phyloP scores from a whole-genome alignment of 2,113 vertebrate species.

The Mormyrus iriodes region DNA sequence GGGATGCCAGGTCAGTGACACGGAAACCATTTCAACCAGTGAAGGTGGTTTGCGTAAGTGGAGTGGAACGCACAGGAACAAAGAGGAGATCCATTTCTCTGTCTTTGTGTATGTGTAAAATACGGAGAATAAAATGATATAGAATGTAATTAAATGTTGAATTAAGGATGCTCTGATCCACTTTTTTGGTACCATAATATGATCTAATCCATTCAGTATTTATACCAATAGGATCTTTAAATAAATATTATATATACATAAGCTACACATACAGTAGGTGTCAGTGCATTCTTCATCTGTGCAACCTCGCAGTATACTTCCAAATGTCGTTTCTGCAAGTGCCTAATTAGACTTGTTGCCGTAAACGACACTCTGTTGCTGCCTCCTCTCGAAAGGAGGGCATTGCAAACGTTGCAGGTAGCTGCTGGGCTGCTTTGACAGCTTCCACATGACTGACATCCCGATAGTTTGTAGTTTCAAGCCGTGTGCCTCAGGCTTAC shows the following conservation, averaged over 20 bases:
- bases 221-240: no score
- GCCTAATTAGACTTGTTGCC: not conserved
- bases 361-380: not conserved
- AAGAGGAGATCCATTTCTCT: not conserved
- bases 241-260: not conserved
- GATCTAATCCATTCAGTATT: not conserved
- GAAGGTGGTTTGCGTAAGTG: not conserved
- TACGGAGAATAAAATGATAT: no score
- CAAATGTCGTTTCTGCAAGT: not conserved
- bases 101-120: no score
- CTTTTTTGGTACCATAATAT: no score
- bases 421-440: not conserved
- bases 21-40: not conserved
- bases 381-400: not conserved
- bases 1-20: constrained; percentile 72
- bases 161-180: no score
- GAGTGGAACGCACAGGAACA: not conserved
- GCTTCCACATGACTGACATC: not conserved
- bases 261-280: not conserved
- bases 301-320: not conserved
- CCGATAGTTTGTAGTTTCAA: not conserved
- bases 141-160: no score
- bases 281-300: not conserved
- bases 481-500: not conserved
- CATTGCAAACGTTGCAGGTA: not conserved